These are phyloP conservation scores for Notoglanidium macrostoma DNA, from an alignment of 2,797 vertebrate genomes.

Conservation along the genomic window DNA sequence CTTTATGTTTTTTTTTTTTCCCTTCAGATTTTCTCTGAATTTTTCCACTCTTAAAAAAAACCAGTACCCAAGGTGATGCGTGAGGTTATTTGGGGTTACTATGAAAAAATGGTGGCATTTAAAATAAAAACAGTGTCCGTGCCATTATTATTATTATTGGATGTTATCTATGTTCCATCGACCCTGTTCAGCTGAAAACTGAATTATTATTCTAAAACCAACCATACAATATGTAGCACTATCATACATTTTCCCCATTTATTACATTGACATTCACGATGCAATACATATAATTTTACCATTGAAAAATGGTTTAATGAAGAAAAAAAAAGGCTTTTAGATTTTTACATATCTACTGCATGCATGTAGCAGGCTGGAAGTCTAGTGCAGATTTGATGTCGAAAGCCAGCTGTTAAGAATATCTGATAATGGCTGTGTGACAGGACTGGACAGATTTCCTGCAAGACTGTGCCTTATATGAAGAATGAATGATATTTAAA, in stretches of 20 bases:
- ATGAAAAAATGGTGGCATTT: not conserved
- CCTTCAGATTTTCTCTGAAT: not conserved
- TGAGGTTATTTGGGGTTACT: not conserved
- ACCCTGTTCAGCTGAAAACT: not conserved
- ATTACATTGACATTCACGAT: not conserved
- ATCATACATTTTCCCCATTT: not conserved
- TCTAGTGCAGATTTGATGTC: not conserved
- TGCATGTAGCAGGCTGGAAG: not conserved
- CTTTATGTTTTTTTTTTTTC: not conserved
- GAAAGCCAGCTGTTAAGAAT: not conserved
- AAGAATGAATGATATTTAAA: not conserved
- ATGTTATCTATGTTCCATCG: not conserved
- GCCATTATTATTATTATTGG: not conserved
- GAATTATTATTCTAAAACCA: not conserved
- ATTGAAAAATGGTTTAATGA: not conserved
- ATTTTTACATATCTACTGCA: not conserved
- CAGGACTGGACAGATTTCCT: not conserved
- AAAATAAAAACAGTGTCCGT: not conserved
- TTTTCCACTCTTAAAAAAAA: not conserved
- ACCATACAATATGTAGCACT: not conserved
- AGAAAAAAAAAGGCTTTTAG: too few species aligned
- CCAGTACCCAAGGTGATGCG: not conserved
- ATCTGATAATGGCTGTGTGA: not conserved
- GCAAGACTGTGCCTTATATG: not conserved
- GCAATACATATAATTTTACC: not conserved